Base-by-base conservation (phyloP, 2,797 vertebrate species). In the Hephaestus fuliginosus region DNA sequence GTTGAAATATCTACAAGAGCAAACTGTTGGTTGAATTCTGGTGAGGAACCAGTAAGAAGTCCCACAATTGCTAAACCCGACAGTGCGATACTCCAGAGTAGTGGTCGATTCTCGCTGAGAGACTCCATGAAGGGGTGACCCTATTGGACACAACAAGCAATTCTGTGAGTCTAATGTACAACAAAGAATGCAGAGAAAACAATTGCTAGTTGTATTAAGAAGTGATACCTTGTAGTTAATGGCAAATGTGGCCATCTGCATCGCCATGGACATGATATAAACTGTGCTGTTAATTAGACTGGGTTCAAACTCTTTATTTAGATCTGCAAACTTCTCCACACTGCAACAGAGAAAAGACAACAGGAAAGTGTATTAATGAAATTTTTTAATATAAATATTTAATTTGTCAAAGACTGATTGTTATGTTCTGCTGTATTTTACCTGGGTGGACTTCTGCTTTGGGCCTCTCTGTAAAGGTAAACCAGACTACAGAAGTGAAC, bases 191-290 rank as follows among this genome's bases (percentile, higher is more conserved):
- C 22, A 76, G 18, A 60, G 6, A 75, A 13, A 55, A 52, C 0
- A 63, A 57, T 43, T 36, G 67, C 11, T 39, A 64, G 15, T 44
- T n/a, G 2, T n/a, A 68, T 65, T 67, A 33, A 60, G 14, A 46
- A 70, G 22, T 74, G 51, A 18, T 93, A 98, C 98, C 97, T 98
- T 99, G 92, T 99, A 99, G 93, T 99, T 99, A 92, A 99, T 99
- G 68, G 98, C 98, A n/a, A 99, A 99, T 0, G 98, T 99, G 77
- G 97, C 98, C 96, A 98, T 98, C 88, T 99, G 98, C 98, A 99
- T 99, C 55, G 98, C 98, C 98, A 99, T 98, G 3, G 98, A 98
- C 97, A 99, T 99, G 87, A 99, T 98, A 88, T 99, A 99, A 70
- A 99, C 97, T 0, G 98, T 99, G 94, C 98, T 99, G 95, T 99